Percentiles rank a stretch among this genome's conserved stretches.
phyloP scores from a whole-genome alignment of 2,113 vertebrate genomes.

The Mustelus asterias region DNA sequence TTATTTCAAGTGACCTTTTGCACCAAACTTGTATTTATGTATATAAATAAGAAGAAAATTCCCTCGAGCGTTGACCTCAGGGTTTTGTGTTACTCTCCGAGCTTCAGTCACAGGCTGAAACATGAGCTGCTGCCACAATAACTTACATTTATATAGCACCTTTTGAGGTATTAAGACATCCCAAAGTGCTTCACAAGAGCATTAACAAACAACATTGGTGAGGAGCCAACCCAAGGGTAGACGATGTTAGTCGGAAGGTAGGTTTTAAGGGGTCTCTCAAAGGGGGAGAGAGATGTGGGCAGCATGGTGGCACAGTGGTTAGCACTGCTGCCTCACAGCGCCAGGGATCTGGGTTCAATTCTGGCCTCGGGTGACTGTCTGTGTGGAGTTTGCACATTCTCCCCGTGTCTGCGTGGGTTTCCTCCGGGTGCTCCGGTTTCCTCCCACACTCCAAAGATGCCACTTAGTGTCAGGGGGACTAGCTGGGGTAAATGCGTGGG shows the following conservation, averaged over 20 bases:
- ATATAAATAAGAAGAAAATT: background rate
- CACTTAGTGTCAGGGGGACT: no score
- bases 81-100: background rate
- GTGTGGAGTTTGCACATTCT: no score
- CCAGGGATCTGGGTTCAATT: no score
- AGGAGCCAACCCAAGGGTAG: background rate
- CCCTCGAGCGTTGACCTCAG: background rate
- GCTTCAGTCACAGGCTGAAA: background rate
- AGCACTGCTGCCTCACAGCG: no score
- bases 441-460: no score
- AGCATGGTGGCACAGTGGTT: no score
- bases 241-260: background rate
- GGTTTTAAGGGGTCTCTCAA: background rate
- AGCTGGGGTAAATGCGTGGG: no score
- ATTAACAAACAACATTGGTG: background rate
- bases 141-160: background rate
- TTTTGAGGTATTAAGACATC: background rate
- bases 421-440: no score
- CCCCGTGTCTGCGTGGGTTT: no score
- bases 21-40: background rate
- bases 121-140: background rate
- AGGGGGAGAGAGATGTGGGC: background rate
- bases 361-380: no score
- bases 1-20: constrained; percentile 2
- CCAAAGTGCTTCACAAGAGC: background rate